phyloP scores from a whole-genome alignment of 2,888 invertebrate species.

The Cantharis rustica region DNA sequence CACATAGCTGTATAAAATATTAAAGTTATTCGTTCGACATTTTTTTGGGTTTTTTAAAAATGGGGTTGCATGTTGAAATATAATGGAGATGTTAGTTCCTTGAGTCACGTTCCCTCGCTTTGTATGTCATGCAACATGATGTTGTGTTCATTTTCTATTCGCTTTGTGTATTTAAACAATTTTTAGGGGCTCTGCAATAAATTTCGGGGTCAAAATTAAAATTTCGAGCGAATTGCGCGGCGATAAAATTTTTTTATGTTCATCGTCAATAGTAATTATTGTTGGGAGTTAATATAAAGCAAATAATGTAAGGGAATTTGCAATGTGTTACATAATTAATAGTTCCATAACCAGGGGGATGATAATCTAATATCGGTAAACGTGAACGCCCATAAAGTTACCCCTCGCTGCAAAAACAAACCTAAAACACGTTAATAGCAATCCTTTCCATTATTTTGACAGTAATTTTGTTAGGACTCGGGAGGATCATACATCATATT shows the following conservation, averaged over 20 bases:
- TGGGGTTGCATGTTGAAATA: background rate
- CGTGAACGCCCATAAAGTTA: constrained; percentile 27
- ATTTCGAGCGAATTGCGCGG: background rate
- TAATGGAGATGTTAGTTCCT: background rate
- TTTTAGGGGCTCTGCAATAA: background rate
- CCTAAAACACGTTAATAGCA: constrained; percentile 43
- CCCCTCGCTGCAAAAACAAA: constrained; percentile 40
- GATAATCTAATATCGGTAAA: constrained; percentile 5
- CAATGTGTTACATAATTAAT: constrained; percentile 13
- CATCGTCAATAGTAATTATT: background rate
- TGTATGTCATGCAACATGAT: background rate
- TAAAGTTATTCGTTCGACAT: background rate
- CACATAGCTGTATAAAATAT: background rate
- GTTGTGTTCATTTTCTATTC: background rate
- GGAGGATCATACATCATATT: constrained; percentile 43
- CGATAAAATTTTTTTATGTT: background rate
- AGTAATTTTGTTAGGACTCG: constrained; percentile 44
- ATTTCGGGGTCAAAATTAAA: background rate
- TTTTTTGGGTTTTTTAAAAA: background rate
- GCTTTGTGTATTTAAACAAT: background rate
- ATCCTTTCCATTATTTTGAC: constrained; percentile 46
- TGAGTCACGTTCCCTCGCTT: background rate
- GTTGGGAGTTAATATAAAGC: background rate
- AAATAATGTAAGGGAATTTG: background rate
- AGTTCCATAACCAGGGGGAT: constrained; percentile 13